phyloP scores from a whole-genome alignment of 2,113 vertebrate genomes.

The Nibea coibor region DNA sequence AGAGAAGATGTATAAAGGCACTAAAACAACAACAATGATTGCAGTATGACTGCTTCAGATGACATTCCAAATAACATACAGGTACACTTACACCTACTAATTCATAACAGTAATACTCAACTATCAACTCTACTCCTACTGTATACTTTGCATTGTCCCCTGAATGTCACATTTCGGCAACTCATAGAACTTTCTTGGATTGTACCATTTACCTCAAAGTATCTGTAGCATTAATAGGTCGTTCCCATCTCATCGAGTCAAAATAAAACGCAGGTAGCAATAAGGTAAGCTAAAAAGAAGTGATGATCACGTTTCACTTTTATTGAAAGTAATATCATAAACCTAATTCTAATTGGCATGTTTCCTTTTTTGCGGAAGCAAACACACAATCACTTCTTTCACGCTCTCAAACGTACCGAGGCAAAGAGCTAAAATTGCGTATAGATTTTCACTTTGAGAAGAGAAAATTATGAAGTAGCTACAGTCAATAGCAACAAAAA shows the following conservation, averaged over 20 bases:
- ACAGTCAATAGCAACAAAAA: neutral
- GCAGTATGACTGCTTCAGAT: neutral
- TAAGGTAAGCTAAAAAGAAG: neutral
- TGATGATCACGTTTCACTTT: constrained; percentile 1
- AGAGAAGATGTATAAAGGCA: neutral
- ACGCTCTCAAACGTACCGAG: neutral
- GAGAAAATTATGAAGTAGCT: neutral
- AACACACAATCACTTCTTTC: neutral
- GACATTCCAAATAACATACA: neutral
- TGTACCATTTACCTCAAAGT: neutral
- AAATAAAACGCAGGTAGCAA: neutral
- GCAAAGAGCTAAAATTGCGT: neutral
- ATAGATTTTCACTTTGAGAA: constrained; percentile 7
- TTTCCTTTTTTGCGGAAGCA: constrained; percentile 5
- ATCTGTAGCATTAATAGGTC: neutral
- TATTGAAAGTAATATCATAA: neutral
- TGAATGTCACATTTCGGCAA: constrained; percentile 1
- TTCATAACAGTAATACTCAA: neutral
- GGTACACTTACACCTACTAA: neutral
- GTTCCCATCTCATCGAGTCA: neutral
- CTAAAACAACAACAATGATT: neutral
- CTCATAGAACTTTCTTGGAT: neutral
- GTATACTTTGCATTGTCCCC: neutral
- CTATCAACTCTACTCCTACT: neutral
- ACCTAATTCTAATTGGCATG: neutral